A percentile compares a stretch with the other conserved stretches of the same genome.
These are phyloP conservation scores for Onychostoma macrolepis DNA, from an alignment of 2,113 vertebrate genomes.

Conservation along the genomic window DNA sequence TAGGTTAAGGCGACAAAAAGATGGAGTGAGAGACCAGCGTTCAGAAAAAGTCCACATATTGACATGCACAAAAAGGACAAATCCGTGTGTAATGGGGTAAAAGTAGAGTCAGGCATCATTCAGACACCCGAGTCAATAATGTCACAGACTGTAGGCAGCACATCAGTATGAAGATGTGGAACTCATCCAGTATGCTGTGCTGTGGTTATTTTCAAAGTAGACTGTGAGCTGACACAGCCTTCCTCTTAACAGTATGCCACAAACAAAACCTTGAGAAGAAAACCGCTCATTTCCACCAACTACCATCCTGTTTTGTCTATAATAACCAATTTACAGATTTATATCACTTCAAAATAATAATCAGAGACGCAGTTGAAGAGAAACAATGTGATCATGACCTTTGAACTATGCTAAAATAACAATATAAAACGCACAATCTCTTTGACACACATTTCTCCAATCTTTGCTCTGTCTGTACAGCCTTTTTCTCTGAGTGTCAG, in stretches of 20 bases:
- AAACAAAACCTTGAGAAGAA: constrained; percentile 8
- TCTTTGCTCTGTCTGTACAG: constrained; percentile 79
- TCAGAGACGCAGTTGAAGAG: constrained; percentile 17
- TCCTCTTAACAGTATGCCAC: neutral
- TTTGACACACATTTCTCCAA: constrained; percentile 52
- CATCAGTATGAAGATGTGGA: neutral
- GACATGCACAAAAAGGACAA: constrained; percentile 14
- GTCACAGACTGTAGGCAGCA: constrained; percentile 23
- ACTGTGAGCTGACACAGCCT: neutral
- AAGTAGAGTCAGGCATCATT: neutral
- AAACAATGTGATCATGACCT: constrained; percentile 62
- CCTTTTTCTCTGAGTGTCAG: constrained; percentile 90
- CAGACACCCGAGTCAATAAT: constrained; percentile 16
- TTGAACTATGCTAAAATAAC: constrained; percentile 18
- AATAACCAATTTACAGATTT: constrained; percentile 67
- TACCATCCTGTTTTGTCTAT: neutral
- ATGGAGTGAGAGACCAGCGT: neutral
- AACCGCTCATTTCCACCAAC: neutral
- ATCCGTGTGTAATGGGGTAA: constrained; percentile 2
- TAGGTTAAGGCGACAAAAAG: neutral
- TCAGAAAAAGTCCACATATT: neutral
- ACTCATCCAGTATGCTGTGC: neutral
- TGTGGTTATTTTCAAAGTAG: neutral
- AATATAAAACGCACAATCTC: constrained; percentile 18
- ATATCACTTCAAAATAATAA: constrained; percentile 65